phyloP scores from a whole-genome alignment of 2,797 vertebrate genomes.

The Gobionotothen gibberifrons region DNA sequence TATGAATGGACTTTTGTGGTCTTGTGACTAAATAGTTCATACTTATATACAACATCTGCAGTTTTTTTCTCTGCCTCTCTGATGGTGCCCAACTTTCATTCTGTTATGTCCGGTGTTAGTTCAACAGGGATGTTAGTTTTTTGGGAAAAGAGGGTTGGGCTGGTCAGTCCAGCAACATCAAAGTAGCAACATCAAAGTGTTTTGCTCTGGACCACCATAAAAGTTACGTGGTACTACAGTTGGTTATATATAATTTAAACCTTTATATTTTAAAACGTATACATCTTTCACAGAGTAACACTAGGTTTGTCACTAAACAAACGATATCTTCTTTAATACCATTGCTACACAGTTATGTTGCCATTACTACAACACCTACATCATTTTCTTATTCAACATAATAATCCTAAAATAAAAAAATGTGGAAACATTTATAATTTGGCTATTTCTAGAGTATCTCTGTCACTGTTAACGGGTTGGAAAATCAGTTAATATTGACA shows the following conservation, averaged over 20 bases:
- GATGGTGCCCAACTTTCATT: background rate
- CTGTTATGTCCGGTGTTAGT: background rate
- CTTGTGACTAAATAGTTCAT: too few species aligned
- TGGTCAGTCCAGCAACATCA: slow-evolving; percentile 39
- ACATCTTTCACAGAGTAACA: background rate
- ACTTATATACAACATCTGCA: background rate
- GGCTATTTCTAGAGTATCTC: background rate
- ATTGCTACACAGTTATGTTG: background rate
- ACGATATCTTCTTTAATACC: background rate
- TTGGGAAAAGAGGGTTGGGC: slow-evolving; percentile 2
- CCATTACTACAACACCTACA: background rate
- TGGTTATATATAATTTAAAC: background rate
- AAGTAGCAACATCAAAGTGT: slow-evolving; percentile 41
- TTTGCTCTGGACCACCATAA: slow-evolving; percentile 26
- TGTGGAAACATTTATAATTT: background rate
- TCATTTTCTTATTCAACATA: background rate
- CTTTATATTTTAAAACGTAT: background rate
- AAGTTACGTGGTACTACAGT: slow-evolving; percentile 18
- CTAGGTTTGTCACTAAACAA: background rate
- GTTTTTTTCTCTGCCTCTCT: background rate
- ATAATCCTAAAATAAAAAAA: background rate
- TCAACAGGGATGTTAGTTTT: slow-evolving; percentile 21
- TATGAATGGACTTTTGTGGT: background rate
- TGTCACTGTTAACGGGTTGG: background rate
- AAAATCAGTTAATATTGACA: slow-evolving; percentile 45